Conservation (phyloP, 1,140 invertebrate species). For the Drosophila gunungcola region DNA sequence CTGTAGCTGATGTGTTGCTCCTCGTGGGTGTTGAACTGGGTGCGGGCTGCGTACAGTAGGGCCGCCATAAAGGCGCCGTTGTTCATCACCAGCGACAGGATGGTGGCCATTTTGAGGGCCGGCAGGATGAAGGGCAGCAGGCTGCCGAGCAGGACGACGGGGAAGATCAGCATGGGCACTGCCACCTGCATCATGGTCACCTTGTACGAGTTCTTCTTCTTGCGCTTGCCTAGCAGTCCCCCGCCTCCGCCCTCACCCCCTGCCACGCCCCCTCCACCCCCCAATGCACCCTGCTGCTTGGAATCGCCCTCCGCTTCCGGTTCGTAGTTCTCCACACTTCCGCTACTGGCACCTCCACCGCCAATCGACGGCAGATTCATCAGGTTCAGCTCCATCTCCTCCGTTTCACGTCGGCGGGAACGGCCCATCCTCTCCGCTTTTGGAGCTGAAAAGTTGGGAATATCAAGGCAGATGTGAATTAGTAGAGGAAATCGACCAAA, state of each 20-base stretch:
- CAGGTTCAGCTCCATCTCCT: slow-evolving; percentile 59
- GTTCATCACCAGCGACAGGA: slow-evolving; percentile 78
- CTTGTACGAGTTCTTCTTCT: slow-evolving; percentile 68
- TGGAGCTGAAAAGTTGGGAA: neutral
- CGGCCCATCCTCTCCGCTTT: slow-evolving; percentile 59
- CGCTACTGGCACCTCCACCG: slow-evolving; percentile 48
- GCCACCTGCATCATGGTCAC: slow-evolving; percentile 77
- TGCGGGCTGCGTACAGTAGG: slow-evolving; percentile 71
- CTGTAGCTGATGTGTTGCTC: slow-evolving; percentile 72
- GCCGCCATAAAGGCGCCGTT: slow-evolving; percentile 82
- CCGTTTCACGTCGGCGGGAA: slow-evolving; percentile 58
- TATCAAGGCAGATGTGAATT: too few species aligned
- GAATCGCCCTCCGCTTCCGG: slow-evolving; percentile 67
- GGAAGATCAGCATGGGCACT: slow-evolving; percentile 79
- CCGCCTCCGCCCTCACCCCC: slow-evolving; percentile 39
- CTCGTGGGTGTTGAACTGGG: slow-evolving; percentile 66
- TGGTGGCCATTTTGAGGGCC: slow-evolving; percentile 83
- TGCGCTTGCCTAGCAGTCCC: slow-evolving; percentile 45
- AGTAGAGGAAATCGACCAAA: too few species aligned
- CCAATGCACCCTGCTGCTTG: slow-evolving; percentile 57
- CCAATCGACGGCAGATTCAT: slow-evolving; percentile 60
- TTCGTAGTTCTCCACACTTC: slow-evolving; percentile 62
- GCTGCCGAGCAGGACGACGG: slow-evolving; percentile 74
- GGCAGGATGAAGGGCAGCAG: slow-evolving; percentile 78
- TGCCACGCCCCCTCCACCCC: slow-evolving; percentile 16